phyloP scores from a whole-genome alignment of 2,888 invertebrate genomes.

The Lymantria dispar region DNA sequence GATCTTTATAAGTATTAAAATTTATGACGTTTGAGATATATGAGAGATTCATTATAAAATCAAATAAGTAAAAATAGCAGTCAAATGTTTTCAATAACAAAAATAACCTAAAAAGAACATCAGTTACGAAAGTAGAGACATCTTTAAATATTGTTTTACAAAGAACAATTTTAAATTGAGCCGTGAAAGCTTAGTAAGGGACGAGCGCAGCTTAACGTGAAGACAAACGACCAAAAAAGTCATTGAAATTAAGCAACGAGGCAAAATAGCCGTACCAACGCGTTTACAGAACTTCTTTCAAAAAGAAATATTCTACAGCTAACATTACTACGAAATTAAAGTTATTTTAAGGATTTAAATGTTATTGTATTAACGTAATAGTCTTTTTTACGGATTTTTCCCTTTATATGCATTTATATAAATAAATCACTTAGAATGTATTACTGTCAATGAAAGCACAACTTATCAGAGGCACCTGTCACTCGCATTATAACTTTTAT shows the following conservation, averaged over 20 bases:
- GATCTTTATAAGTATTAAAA: too few relatives aligned
- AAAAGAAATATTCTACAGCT: background rate
- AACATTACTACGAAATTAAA: background rate
- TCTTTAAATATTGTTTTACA: conserved; percentile 50
- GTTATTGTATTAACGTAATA: too few relatives aligned
- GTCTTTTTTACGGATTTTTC: too few relatives aligned
- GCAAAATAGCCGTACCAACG: conserved; percentile 35
- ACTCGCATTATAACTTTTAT: too few relatives aligned
- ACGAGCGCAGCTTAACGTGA: conserved; percentile 44
- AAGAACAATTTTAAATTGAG: conserved; percentile 50
- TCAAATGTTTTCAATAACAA: background rate
- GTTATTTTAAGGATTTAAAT: background rate
- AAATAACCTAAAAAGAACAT: background rate
- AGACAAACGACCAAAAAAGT: conserved; percentile 56
- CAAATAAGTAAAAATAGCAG: too few relatives aligned
- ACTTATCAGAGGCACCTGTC: too few relatives aligned
- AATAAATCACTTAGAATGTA: too few relatives aligned
- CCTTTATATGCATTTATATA: too few relatives aligned
- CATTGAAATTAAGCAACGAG: conserved; percentile 38
- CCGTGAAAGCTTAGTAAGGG: conserved; percentile 43
- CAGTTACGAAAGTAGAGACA: conserved; percentile 42
- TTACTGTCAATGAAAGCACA: too few relatives aligned
- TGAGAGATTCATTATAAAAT: too few relatives aligned
- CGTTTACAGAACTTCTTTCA: conserved; percentile 14
- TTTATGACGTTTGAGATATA: too few relatives aligned